These are phyloP conservation scores for Magallana gigas DNA, from an alignment of 1,140 invertebrate genomes.

Conservation along the genomic window DNA sequence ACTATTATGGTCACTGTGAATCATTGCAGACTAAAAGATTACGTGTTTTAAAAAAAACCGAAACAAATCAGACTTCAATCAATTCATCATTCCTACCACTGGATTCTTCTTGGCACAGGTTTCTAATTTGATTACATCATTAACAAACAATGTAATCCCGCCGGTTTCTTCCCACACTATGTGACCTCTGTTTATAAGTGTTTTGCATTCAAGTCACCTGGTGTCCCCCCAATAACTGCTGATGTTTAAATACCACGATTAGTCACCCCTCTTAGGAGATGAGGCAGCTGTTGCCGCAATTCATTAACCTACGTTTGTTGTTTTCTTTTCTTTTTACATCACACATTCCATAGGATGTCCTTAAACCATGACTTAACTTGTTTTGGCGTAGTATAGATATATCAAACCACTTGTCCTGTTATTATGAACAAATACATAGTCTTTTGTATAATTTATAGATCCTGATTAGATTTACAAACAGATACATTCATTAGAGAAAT, in stretches of 20 bases:
- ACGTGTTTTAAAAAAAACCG: not conserved
- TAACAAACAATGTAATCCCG: not conserved
- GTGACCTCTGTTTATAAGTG: not conserved
- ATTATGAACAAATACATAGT: not conserved
- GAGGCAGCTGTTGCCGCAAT: constrained; percentile 17
- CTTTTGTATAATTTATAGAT: not conserved
- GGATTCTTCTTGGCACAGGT: not conserved
- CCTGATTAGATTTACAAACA: not conserved
- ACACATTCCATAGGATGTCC: not conserved
- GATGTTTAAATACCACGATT: not conserved
- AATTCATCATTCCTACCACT: not conserved
- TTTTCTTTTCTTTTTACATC: constrained; percentile 26
- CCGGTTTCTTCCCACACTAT: not conserved
- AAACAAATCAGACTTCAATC: not conserved
- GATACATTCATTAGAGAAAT: too few relatives aligned
- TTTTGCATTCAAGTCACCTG: not conserved
- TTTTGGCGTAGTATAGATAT: not conserved
- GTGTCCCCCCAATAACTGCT: not conserved
- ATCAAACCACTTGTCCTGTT: not conserved
- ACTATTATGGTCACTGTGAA: not conserved
- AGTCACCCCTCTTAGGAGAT: not conserved
- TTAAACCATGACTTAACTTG: constrained; percentile 8
- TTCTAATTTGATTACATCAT: not conserved
- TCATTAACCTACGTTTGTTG: constrained; percentile 15
- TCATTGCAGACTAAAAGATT: not conserved